These are phyloP conservation scores for Coenobita brevimanus DNA, from an alignment of 1,140 invertebrate genomes.

Conservation along the genomic window DNA sequence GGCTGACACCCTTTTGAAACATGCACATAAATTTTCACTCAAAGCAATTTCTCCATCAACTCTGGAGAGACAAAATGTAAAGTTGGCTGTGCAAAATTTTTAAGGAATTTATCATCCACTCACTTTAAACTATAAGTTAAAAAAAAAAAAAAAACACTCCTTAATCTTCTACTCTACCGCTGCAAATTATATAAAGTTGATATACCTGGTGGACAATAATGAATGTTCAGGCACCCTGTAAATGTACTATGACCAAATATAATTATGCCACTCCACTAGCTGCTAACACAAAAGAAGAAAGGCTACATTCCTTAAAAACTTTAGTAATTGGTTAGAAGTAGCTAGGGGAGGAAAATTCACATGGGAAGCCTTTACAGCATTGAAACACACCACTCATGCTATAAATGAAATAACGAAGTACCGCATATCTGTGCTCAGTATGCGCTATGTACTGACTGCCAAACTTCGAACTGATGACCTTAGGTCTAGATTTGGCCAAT, in stretches of 20 bases:
- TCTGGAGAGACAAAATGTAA: slow-evolving; percentile 66
- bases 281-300: slow-evolving; percentile 21
- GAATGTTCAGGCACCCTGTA: slow-evolving; percentile 52
- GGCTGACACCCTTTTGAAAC: slow-evolving; percentile 36
- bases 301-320: slow-evolving; percentile 33
- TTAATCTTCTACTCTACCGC: not conserved
- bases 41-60: slow-evolving; percentile 50
- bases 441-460: slow-evolving; percentile 31
- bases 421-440: not conserved
- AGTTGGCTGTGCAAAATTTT: slow-evolving; percentile 61
- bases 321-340: slow-evolving; percentile 53
- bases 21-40: slow-evolving; percentile 26
- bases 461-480: slow-evolving; percentile 58
- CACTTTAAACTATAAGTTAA: slow-evolving; percentile 11
- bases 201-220: slow-evolving; percentile 58
- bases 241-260: slow-evolving; percentile 12
- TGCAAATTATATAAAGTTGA: slow-evolving; percentile 49
- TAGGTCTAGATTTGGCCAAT: slow-evolving; percentile 40
- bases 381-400: slow-evolving; percentile 34
- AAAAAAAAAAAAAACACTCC: slow-evolving; percentile 27
- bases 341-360: not conserved
- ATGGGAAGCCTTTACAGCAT: slow-evolving; percentile 33
- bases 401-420: slow-evolving; percentile 24
- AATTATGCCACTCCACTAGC: slow-evolving; percentile 45
- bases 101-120: slow-evolving; percentile 39